phyloP scores from a whole-genome alignment of 2,113 vertebrate genomes.

The Crotalus helleri region DNA sequence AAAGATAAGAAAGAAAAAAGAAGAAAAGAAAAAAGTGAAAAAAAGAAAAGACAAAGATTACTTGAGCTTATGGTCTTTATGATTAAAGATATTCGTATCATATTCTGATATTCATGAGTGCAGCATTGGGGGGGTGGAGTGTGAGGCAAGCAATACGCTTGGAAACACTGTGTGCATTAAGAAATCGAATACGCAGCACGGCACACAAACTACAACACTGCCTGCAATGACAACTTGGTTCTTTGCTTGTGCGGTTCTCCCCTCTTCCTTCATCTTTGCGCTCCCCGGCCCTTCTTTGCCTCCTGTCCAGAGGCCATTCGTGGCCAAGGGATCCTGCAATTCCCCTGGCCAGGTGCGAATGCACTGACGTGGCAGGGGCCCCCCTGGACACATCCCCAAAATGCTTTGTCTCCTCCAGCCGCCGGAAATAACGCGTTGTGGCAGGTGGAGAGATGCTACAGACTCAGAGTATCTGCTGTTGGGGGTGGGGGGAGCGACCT shows the following conservation, averaged over 20 bases:
- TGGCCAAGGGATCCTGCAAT: constrained; percentile 60
- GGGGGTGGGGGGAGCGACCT: constrained; percentile 57
- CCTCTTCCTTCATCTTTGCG: not conserved
- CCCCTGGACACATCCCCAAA: constrained; percentile 62
- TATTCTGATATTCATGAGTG: not conserved
- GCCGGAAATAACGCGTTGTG: constrained; percentile 84
- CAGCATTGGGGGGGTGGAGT: not conserved
- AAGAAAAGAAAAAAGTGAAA: no score
- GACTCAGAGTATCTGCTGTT: constrained; percentile 71
- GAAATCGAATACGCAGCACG: not conserved
- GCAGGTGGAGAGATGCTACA: constrained; percentile 78
- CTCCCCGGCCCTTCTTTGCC: constrained; percentile 6
- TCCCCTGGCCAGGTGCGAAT: constrained; percentile 82
- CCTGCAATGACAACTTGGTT: not conserved
- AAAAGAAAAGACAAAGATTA: not conserved
- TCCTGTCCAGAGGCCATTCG: constrained; percentile 55
- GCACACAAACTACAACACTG: not conserved
- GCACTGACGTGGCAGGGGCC: constrained; percentile 50
- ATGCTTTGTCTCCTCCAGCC: constrained; percentile 68
- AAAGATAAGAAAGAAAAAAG: no score
- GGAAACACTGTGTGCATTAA: not conserved
- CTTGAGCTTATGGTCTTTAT: not conserved
- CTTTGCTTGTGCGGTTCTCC: not conserved
- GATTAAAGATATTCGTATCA: not conserved
- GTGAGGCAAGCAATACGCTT: not conserved